phyloP scores from a whole-genome alignment of 2,797 vertebrate genomes.

The Dallia pectoralis region DNA sequence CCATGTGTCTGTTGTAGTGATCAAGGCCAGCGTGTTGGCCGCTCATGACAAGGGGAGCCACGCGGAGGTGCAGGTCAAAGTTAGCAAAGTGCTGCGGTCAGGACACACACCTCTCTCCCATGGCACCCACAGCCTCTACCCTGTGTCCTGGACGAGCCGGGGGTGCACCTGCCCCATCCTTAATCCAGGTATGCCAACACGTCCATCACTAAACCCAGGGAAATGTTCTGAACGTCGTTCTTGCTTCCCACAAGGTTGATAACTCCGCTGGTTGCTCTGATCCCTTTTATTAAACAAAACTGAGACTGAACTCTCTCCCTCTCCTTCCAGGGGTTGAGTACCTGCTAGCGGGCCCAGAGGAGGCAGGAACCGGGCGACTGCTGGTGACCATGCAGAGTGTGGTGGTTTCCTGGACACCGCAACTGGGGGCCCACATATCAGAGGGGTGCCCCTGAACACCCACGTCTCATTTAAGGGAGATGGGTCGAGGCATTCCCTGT shows the following conservation, averaged over 20 bases:
- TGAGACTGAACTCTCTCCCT: not conserved
- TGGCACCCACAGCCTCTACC: constrained; percentile 82
- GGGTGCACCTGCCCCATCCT: constrained; percentile 90
- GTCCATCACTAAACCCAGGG: constrained; percentile 28
- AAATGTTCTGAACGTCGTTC: not conserved
- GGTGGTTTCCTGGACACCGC: constrained; percentile 83
- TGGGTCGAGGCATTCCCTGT: not conserved
- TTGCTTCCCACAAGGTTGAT: not conserved
- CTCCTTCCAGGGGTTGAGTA: constrained; percentile 78
- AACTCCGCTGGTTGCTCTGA: not conserved
- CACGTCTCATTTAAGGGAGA: not conserved
- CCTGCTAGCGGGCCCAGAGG: constrained; percentile 85
- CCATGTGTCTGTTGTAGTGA: constrained; percentile 66
- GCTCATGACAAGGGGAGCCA: constrained; percentile 91
- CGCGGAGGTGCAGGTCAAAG: constrained; percentile 85
- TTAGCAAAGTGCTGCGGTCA: constrained; percentile 82
- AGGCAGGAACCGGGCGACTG: constrained; percentile 74
- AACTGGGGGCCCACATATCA: constrained; percentile 75
- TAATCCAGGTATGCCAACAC: constrained; percentile 80
- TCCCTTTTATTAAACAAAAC: not conserved
- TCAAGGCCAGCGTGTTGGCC: constrained; percentile 86
- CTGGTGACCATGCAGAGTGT: constrained; percentile 87
- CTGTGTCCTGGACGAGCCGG: constrained; percentile 87
- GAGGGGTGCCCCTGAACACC: constrained; percentile 77
- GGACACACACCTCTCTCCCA: constrained; percentile 70